Evolutionary conservation across 2,797 vertebrate species (phyloP).

Genomic region (Muscicapa comitata): DNA sequence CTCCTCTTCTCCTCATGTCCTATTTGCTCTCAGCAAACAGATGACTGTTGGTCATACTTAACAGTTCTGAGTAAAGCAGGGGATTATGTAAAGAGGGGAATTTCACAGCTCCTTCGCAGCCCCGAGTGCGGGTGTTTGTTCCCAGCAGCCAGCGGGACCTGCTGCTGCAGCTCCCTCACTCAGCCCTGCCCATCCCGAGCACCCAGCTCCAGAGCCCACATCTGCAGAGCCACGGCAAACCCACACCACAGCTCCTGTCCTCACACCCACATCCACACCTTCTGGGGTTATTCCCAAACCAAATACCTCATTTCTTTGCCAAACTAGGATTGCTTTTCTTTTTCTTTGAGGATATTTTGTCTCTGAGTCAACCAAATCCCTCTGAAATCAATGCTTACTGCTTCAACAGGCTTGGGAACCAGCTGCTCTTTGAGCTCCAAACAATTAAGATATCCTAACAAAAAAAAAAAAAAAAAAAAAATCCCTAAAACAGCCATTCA

Average conservation of each 20-base stretch:
- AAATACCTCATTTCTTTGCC: background rate
- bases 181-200: fast-evolving
- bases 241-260: background rate
- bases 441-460: background rate
- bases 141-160: background rate
- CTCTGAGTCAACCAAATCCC: background rate
- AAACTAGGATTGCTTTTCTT: background rate
- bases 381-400: background rate
- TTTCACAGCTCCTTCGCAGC: conserved; percentile 32
- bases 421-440: background rate
- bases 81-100: conserved; percentile 37
- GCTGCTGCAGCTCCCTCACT: background rate
- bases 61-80: background rate
- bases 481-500: fast-evolving
- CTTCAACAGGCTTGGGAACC: background rate
- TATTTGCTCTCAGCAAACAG: conserved; percentile 18
- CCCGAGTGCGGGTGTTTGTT: background rate
- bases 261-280: fast-evolving
- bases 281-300: background rate
- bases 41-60: conserved; percentile 58
- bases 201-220: background rate
- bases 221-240: background rate
- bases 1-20: background rate
- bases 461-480: background rate
- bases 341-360: background rate